phyloP scores from a whole-genome alignment of 2,113 vertebrate genomes.

The Myotis lucifugus region DNA sequence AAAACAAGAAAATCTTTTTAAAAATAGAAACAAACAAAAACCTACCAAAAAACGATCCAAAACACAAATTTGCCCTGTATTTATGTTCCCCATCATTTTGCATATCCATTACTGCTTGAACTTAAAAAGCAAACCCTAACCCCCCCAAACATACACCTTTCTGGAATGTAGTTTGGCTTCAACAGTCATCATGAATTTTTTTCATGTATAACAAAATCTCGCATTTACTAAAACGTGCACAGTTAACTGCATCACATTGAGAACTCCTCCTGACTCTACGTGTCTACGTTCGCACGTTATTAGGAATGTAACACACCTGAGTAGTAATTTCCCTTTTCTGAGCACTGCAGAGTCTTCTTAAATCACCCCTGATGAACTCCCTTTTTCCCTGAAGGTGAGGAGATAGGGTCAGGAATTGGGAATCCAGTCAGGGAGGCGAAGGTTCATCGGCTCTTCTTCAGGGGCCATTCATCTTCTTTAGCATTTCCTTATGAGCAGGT shows the following conservation, averaged over 20 bases:
- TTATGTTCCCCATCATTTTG: constrained; percentile 24
- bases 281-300: not conserved
- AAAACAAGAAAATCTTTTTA: constrained; percentile 32
- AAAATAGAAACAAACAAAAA: not conserved
- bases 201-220: not conserved
- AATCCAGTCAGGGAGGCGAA: not conserved
- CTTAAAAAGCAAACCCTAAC: not conserved
- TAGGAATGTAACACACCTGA: not conserved
- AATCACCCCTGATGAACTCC: not conserved
- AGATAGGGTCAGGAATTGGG: not conserved
- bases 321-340: not conserved
- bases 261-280: not conserved
- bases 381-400: not conserved
- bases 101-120: not conserved
- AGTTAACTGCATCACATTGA: constrained; percentile 19
- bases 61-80: not conserved
- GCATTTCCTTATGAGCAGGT: not conserved
- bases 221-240: not conserved
- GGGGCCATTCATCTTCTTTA: not conserved
- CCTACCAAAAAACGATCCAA: not conserved
- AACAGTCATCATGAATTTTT: not conserved
- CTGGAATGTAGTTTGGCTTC: not conserved
- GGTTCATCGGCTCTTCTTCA: not conserved
- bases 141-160: not conserved
- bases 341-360: not conserved